These are phyloP conservation scores for Rotaria magnacalcarata DNA, from an alignment of 2,888 invertebrate species.

Conservation along the genomic window DNA sequence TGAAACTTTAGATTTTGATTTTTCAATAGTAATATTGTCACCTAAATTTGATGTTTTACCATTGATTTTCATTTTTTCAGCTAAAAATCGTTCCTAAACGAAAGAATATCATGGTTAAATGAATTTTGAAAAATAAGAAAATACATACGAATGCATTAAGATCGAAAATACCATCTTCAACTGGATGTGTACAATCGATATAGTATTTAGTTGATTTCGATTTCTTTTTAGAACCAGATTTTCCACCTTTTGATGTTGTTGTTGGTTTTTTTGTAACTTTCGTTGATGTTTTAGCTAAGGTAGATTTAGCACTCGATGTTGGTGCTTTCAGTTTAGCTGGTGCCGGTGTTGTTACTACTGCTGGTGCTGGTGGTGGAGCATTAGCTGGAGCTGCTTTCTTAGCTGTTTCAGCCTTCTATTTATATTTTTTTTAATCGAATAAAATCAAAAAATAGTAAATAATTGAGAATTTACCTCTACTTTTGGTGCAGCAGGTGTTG, in stretches of 20 bases:
- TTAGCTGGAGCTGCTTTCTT: neutral
- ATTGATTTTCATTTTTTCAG: constrained; percentile 73
- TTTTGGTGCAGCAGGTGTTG: neutral
- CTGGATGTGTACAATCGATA: constrained; percentile 91
- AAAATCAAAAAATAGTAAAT: neutral
- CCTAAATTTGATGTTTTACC: constrained; percentile 94
- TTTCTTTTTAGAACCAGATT: constrained; percentile 40
- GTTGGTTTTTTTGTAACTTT: constrained; percentile 15
- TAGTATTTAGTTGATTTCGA: constrained; percentile 37
- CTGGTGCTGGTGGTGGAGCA: neutral
- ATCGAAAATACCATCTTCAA: constrained; percentile 97
- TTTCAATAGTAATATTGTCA: constrained; percentile 77
- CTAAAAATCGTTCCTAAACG: constrained; percentile 55
- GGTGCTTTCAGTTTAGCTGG: neutral
- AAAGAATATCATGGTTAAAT: too few species aligned
- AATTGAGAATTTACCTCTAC: neutral
- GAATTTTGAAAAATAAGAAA: neutral
- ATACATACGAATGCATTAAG: constrained; percentile 85
- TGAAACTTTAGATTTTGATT: constrained; percentile 82
- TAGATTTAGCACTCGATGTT: neutral
- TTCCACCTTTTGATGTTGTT: neutral
- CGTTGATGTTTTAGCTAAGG: constrained; percentile 21
- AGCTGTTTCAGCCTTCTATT: neutral
- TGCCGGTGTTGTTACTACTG: neutral
- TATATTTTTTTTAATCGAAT: neutral